Evolutionary conservation across 2,888 invertebrate genomes (phyloP).

Genomic region (Lasioglossum leucozonium): DNA sequence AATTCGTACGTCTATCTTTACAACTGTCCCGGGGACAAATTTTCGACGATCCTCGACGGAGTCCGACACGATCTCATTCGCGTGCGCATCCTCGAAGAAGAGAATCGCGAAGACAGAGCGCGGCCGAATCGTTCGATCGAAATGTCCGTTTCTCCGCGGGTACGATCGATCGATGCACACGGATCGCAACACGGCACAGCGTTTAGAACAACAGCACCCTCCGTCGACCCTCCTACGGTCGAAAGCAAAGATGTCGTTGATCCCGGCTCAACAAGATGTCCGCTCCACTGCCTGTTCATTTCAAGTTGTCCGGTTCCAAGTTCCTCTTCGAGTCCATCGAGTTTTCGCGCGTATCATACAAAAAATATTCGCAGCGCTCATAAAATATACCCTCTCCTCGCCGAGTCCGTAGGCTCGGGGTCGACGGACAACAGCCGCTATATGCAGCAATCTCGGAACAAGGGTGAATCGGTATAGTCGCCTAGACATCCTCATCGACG

Average conservation of each 20-base stretch:
- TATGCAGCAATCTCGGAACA: neutral
- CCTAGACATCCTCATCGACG: neutral
- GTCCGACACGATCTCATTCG: constrained; percentile 5
- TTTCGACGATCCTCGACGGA: neutral
- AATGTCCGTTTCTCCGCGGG: neutral
- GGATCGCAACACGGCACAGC: neutral
- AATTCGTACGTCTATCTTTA: neutral
- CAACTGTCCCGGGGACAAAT: neutral
- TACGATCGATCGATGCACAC: neutral
- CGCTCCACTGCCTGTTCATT: neutral
- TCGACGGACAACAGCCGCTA: neutral
- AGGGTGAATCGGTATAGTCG: no score
- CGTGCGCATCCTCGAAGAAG: neutral
- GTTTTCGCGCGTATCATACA: constrained; percentile 61
- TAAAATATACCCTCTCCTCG: constrained; percentile 64
- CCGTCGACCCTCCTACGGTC: constrained; percentile 56
- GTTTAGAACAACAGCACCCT: constrained; percentile 22
- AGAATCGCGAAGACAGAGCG: constrained; percentile 20
- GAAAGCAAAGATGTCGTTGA: constrained; percentile 37
- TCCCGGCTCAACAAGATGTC: constrained; percentile 29
- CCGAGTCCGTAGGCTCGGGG: constrained; percentile 25
- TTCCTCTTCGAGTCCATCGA: neutral
- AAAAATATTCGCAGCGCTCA: constrained; percentile 66
- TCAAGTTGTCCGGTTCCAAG: neutral
- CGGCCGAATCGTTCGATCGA: constrained; percentile 22